Evolutionary conservation across 2,888 invertebrate genomes (phyloP), one percentile per base, ranked within the genome.

Genomic region (Noctua fimbriata): DNA sequence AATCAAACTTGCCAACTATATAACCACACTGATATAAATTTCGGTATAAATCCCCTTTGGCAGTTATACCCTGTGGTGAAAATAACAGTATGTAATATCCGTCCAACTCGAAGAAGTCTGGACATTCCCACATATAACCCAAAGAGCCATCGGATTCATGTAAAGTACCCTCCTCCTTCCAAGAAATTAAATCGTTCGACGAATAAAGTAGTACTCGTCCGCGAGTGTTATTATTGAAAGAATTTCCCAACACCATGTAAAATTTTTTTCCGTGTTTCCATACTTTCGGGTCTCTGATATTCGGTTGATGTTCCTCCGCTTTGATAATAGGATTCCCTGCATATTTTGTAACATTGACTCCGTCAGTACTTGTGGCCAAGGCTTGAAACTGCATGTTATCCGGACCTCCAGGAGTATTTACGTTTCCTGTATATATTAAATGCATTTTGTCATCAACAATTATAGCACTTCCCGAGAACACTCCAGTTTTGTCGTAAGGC

Each of bases 51-150:
- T 95, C 93, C 0, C 95, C 97, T 65, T 93, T 86, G 2, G 94
- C 82, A 73, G 88, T 7, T 0, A 97, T 79, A 3, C 97, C 96
- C 93, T 96, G 96, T 1, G 96, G 95, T 12, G 96, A 97, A 76
- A 97, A 93, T 7, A 97, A 83, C 1, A 97, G 89, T 28, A 97
- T 89, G 83, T 90, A 94, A 73, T 91, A 88, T 0, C 94, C 95
- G 41, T 92, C 79, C 0, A 97, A 80, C 84, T 95, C 93, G 63
- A 97, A 97, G 73, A 97, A 95, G 84, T 97, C 97, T 0, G 97
- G 97, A 90, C 97, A 97, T 87, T 97, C 97, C 95, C 95, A 97
- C 96, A 97, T 96, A 69, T 90, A 95, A 1, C 96, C 96, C 1
- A 95, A 91, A 28, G 84, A 88, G 12, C 95, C 95, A 72, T 95